Conservation (phyloP, 2,797 vertebrate genomes). For the Emys orbicularis region DNA sequence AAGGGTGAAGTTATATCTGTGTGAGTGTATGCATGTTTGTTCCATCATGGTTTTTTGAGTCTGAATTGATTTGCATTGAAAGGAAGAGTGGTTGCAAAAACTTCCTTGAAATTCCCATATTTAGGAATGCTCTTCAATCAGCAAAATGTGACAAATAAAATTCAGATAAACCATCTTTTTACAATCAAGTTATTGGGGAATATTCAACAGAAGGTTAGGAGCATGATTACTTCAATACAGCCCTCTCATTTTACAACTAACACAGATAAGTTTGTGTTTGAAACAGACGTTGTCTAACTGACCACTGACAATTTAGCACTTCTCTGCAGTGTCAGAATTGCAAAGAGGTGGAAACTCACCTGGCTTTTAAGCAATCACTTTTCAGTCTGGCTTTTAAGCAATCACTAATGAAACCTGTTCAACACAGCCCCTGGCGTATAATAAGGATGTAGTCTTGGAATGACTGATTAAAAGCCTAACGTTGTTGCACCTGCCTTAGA, state of each 20-base stretch:
- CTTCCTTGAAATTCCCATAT: not conserved
- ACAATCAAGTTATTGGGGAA: conserved; percentile 44
- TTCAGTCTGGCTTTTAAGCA: conserved; percentile 18
- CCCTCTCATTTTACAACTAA: conserved; percentile 64
- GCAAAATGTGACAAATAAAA: conserved; percentile 30
- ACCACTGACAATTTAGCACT: conserved; percentile 59
- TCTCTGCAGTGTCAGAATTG: conserved; percentile 29
- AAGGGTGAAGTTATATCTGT: not conserved
- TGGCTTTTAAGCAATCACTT: conserved; percentile 33
- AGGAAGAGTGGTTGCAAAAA: conserved; percentile 9
- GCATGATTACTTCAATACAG: conserved; percentile 46
- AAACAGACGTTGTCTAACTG: conserved; percentile 63
- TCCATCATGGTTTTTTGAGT: not conserved
- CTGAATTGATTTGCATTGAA: not conserved
- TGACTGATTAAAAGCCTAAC: conserved; percentile 55
- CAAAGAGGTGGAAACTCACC: conserved; percentile 37
- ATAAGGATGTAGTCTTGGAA: conserved; percentile 41
- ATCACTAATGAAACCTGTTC: conserved; percentile 31
- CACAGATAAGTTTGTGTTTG: conserved; percentile 67
- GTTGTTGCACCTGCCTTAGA: conserved; percentile 38
- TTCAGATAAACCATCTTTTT: conserved; percentile 53
- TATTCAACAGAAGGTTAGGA: conserved; percentile 55
- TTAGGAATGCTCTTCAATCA: conserved; percentile 40
- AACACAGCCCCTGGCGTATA: not conserved
- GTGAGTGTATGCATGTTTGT: not conserved